These are phyloP conservation scores for Danaus melanippus DNA, from an alignment of 1,140 invertebrate species.

Conservation along the genomic window DNA sequence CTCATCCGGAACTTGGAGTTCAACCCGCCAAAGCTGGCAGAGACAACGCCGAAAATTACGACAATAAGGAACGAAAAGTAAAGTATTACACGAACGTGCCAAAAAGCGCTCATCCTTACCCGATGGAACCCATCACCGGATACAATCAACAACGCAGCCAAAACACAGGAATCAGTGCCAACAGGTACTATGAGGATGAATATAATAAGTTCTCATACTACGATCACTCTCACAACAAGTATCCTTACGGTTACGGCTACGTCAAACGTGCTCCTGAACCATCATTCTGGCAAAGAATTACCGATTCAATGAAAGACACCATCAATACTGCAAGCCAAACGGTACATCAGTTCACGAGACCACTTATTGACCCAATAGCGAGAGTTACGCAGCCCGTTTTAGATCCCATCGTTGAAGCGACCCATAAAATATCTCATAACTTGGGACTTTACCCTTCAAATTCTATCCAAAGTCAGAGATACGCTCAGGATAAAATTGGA, in stretches of 20 bases:
- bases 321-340: conserved; percentile 79
- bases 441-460: conserved; percentile 75
- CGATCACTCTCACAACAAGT: conserved; percentile 61
- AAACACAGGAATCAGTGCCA: conserved; percentile 60
- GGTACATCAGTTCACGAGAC: conserved; percentile 77
- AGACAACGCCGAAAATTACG: conserved; percentile 56
- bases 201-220: conserved; percentile 70
- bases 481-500: conserved; percentile 81
- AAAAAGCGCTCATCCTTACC: conserved; percentile 64
- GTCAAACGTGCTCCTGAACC: conserved; percentile 70
- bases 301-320: conserved; percentile 80
- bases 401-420: conserved; percentile 82
- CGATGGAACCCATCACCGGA: conserved; percentile 64
- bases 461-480: conserved; percentile 50
- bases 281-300: conserved; percentile 81
- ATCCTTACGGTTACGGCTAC: conserved; percentile 72
- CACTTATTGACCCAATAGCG: conserved; percentile 78
- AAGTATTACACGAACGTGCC: conserved; percentile 62
- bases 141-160: conserved; percentile 70
- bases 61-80: conserved; percentile 52
- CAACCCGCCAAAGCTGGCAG: conserved; percentile 78
- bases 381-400: conserved; percentile 80
- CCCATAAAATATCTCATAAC: conserved; percentile 83
- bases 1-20: conserved; percentile 83
- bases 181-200: conserved; percentile 69